Evolutionary conservation across 1,140 invertebrate genomes (phyloP).

Genomic region (Campodea augens): DNA sequence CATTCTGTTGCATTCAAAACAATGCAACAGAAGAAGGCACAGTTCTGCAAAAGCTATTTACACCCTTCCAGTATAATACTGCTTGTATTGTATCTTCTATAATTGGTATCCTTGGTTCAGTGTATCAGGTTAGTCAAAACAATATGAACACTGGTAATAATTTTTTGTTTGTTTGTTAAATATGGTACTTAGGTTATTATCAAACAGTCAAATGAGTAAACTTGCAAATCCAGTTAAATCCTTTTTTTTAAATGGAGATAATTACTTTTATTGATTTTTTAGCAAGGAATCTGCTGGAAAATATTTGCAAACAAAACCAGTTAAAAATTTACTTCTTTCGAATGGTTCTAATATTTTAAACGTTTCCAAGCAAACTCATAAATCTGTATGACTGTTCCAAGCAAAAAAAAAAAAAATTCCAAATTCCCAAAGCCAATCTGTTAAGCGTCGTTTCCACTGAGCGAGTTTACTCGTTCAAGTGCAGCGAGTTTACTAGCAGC

Average conservation of each 20-base stretch:
- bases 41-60: conserved; percentile 42
- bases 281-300: too few relatives aligned
- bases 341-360: too few relatives aligned
- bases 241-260: not conserved
- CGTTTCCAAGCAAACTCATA: too few relatives aligned
- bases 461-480: too few relatives aligned
- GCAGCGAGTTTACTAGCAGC: too few relatives aligned
- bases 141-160: not conserved
- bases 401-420: too few relatives aligned
- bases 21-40: conserved; percentile 33
- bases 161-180: conserved; percentile 1
- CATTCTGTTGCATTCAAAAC: conserved; percentile 51
- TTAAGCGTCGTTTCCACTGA: too few relatives aligned
- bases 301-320: too few relatives aligned
- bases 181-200: not conserved
- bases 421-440: too few relatives aligned
- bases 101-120: conserved; percentile 46
- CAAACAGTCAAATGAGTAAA: conserved; percentile 2
- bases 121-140: conserved; percentile 42
- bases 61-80: conserved; percentile 44
- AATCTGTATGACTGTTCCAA: too few relatives aligned
- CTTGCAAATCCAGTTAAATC: not conserved
- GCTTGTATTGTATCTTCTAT: conserved; percentile 49
- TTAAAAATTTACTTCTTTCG: too few relatives aligned
- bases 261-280: too few relatives aligned